Evolutionary conservation across 2,888 invertebrate species (phyloP).

Genomic region (Mimachlamys varia): DNA sequence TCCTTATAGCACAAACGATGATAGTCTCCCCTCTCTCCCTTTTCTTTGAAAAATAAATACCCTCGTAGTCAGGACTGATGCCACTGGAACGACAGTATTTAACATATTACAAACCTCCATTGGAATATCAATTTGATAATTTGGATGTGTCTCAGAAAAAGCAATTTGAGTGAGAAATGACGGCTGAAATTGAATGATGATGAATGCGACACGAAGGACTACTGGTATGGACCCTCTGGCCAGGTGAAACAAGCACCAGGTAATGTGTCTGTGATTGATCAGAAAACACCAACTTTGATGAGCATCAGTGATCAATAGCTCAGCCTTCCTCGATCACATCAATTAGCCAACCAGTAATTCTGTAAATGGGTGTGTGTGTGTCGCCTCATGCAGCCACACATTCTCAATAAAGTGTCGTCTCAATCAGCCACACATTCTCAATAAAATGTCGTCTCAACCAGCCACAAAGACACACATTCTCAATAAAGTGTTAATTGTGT

Average conservation of each 20-base stretch:
- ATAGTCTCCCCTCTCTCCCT: too few species aligned
- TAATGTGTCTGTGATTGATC: constrained; percentile 3
- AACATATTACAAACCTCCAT: background rate
- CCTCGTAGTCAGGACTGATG: background rate
- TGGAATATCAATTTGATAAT: background rate
- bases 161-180: background rate
- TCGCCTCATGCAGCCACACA: background rate
- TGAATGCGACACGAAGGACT: background rate
- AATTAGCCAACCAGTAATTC: constrained; percentile 19
- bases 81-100: background rate
- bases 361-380: constrained; percentile 12
- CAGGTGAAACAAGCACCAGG: background rate
- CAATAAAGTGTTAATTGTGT: too few species aligned
- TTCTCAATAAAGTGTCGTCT: background rate
- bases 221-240: background rate
- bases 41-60: background rate
- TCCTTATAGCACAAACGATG: too few species aligned
- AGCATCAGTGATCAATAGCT: constrained; percentile 26
- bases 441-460: too few species aligned
- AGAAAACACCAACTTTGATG: background rate
- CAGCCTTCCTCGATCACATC: background rate
- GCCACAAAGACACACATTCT: too few species aligned
- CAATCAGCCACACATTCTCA: background rate
- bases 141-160: background rate
- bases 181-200: background rate